Conservation (phyloP, 2,797 vertebrate genomes). For the Chrysocyon brachyurus region DNA sequence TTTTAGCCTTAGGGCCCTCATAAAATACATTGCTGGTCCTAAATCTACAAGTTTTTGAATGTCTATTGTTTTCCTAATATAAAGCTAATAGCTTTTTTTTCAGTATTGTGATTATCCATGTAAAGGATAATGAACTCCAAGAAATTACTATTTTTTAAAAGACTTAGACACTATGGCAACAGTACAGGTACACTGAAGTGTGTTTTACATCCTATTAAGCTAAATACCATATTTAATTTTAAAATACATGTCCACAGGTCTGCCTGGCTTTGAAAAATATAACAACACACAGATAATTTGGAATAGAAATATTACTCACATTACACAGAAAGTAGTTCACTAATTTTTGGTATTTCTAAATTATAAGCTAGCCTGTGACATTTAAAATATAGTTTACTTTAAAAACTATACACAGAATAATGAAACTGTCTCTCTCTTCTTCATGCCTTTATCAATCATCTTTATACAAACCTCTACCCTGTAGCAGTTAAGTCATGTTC, state of each 20-base stretch:
- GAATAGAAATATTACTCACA: constrained; percentile 6
- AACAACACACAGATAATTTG: not conserved
- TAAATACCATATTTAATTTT: constrained; percentile 63
- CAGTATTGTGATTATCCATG: constrained; percentile 65
- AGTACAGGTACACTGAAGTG: constrained; percentile 47
- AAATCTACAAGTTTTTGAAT: constrained; percentile 62
- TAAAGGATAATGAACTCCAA: constrained; percentile 77
- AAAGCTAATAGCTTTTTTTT: constrained; percentile 83
- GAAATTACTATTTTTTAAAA: constrained; percentile 71
- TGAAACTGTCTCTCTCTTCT: not conserved
- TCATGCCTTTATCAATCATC: not conserved
- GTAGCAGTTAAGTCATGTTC: not conserved
- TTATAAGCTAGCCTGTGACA: not conserved
- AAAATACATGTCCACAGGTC: constrained; percentile 30
- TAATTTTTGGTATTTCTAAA: constrained; percentile 2
- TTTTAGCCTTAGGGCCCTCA: constrained; percentile 72
- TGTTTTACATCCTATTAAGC: constrained; percentile 60
- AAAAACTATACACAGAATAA: not conserved
- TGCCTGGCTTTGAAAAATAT: not conserved
- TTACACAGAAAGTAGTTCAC: not conserved
- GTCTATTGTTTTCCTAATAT: constrained; percentile 75
- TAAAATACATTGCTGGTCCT: constrained; percentile 71
- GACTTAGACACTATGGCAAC: constrained; percentile 40
- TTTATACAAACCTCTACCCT: not conserved
- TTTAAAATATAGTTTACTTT: constrained; percentile 44